phyloP scores from a whole-genome alignment of 1,140 invertebrate genomes.

The Drosophila pandora region DNA sequence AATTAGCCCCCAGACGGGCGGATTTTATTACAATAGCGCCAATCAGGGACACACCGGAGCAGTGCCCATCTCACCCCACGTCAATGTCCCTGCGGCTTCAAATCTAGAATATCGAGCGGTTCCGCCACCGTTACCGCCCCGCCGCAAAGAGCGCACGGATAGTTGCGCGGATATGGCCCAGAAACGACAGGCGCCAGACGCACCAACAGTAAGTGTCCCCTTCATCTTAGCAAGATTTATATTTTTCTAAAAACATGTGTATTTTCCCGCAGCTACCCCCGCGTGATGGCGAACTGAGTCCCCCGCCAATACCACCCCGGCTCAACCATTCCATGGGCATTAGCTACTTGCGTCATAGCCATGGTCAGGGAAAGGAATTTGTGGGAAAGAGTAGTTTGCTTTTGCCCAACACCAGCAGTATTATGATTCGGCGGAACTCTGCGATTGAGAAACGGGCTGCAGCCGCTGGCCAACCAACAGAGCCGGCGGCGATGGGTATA shows the following conservation, averaged over 20 bases:
- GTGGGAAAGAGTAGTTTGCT: conserved; percentile 69
- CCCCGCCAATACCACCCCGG: conserved; percentile 81
- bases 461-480: conserved; percentile 45
- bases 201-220: conserved; percentile 70
- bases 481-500: conserved; percentile 21
- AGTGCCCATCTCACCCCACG: conserved; percentile 83
- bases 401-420: conserved; percentile 81
- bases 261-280: conserved; percentile 69
- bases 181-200: conserved; percentile 82
- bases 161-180: conserved; percentile 79
- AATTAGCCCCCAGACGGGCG: conserved; percentile 64
- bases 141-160: conserved; percentile 78
- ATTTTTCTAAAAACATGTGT: neutral
- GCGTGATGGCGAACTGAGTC: conserved; percentile 81
- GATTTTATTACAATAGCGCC: conserved; percentile 63
- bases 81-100: conserved; percentile 78
- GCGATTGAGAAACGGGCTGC: conserved; percentile 72
- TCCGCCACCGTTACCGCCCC: conserved; percentile 79
- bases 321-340: conserved; percentile 68
- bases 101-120: conserved; percentile 71
- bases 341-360: conserved; percentile 50
- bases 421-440: conserved; percentile 83
- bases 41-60: conserved; percentile 48
- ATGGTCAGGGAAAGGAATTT: conserved; percentile 67
- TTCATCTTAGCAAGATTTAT: neutral